phyloP scores from a whole-genome alignment of 2,797 vertebrate species.

The Myoxocephalus aenaeus region DNA sequence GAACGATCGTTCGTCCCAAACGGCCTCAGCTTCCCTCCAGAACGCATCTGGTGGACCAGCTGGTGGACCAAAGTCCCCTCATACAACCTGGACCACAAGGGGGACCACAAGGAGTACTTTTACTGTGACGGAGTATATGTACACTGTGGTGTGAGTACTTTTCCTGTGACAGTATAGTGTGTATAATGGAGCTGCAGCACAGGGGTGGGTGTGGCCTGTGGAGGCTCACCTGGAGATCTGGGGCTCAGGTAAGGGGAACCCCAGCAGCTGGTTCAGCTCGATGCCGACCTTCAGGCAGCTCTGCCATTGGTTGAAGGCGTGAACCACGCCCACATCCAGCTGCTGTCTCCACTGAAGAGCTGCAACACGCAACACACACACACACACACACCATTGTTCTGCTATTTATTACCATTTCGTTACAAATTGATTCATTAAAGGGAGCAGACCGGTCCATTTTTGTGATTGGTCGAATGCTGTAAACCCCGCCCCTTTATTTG shows the following conservation, averaged over 20 bases:
- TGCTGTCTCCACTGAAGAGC: accelerated
- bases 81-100: slow-evolving; percentile 81
- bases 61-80: slow-evolving; percentile 85
- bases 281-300: slow-evolving; percentile 84
- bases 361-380: no score
- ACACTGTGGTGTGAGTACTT: neutral
- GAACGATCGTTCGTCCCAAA: no score
- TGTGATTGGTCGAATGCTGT: no score
- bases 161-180: no score
- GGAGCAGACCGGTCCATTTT: no score
- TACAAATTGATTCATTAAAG: no score
- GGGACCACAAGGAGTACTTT: neutral
- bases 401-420: no score
- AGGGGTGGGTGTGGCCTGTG: neutral
- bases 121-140: no score
- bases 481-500: no score
- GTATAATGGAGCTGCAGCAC: neutral
- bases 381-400: neutral
- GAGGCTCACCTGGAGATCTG: slow-evolving; percentile 81
- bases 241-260: slow-evolving; percentile 84
- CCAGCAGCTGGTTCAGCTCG: slow-evolving; percentile 88
- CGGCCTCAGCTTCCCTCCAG: slow-evolving; percentile 49
- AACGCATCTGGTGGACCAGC: slow-evolving; percentile 72
- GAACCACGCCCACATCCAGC: slow-evolving; percentile 77
- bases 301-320: slow-evolving; percentile 91